Conservation (phyloP, 2,113 vertebrate species). For the Eudyptes chrysolophus region DNA sequence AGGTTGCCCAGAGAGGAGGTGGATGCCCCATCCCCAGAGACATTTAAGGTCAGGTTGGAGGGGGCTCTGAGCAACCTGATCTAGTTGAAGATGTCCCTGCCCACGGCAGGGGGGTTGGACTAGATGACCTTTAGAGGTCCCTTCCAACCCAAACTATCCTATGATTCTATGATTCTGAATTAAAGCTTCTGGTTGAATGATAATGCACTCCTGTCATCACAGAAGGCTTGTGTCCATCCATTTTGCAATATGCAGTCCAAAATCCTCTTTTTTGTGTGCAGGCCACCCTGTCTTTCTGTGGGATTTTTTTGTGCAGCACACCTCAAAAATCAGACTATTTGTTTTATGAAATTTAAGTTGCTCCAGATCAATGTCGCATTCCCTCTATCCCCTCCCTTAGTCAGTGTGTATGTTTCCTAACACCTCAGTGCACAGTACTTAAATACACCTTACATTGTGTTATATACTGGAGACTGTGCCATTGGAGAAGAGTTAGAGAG, state of each 20-base stretch:
- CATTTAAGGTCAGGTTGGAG: too few species aligned
- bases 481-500: background rate
- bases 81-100: too few species aligned
- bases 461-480: background rate
- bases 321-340: background rate
- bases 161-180: background rate
- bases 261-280: background rate
- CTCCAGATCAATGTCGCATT: accelerated
- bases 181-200: background rate
- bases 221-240: background rate
- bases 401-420: background rate
- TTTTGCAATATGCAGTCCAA: background rate
- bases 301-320: background rate
- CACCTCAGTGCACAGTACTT: background rate
- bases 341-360: background rate
- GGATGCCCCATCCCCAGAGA: too few species aligned
- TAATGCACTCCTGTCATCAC: background rate
- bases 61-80: too few species aligned
- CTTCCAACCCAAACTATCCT: too few species aligned
- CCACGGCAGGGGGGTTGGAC: too few species aligned
- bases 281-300: background rate
- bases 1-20: too few species aligned
- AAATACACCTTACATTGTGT: background rate
- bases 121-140: too few species aligned
- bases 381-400: background rate